phyloP scores from a whole-genome alignment of 1,140 invertebrate species.

The Drosophila mayri region DNA sequence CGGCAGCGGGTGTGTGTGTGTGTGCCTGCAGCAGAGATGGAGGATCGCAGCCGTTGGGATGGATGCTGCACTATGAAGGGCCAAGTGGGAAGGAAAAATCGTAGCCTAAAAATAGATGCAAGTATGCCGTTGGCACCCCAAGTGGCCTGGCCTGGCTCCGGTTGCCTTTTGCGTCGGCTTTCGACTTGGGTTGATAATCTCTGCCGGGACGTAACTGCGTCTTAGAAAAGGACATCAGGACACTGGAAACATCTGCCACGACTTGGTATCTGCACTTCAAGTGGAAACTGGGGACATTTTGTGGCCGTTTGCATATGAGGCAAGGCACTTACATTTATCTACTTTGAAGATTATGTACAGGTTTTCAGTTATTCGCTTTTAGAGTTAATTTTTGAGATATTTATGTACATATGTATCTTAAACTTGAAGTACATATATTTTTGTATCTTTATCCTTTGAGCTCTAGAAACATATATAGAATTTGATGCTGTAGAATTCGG shows the following conservation, averaged over 20 bases:
- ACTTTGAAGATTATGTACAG: not conserved
- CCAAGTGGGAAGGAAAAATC: conserved; percentile 76
- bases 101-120: conserved; percentile 75
- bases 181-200: conserved; percentile 40
- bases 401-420: not conserved
- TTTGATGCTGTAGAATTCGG: not conserved
- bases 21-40: not conserved
- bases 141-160: conserved; percentile 40
- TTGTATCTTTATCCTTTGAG: not conserved
- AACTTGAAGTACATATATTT: not conserved
- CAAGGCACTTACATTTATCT: not conserved
- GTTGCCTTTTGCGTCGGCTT: conserved; percentile 22
- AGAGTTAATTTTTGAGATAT: not conserved
- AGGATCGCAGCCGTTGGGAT: conserved; percentile 7
- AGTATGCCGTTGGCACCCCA: conserved; percentile 60
- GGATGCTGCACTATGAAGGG: conserved; percentile 48
- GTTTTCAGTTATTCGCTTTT: not conserved
- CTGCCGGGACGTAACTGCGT: conserved; percentile 8
- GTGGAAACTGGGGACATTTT: not conserved
- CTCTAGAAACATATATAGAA: not conserved
- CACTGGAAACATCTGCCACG: not conserved
- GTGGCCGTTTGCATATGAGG: not conserved
- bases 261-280: not conserved
- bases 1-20: not conserved
- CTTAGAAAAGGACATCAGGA: conserved; percentile 1